Conservation (phyloP, 2,888 invertebrate genomes). For the Chrysolina haemoptera region DNA sequence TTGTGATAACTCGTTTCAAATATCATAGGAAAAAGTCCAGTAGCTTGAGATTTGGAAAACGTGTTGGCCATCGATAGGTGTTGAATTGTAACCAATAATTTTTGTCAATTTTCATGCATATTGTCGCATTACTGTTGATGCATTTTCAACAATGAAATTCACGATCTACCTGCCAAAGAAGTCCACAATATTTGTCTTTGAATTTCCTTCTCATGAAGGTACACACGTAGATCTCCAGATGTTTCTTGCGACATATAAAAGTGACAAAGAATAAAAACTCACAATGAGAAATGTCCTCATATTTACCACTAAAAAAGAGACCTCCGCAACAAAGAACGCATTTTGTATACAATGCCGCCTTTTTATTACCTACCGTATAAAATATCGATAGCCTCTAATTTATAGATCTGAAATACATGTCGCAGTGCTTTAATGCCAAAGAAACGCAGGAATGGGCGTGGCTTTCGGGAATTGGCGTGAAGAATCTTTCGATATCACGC, state of each 20-base stretch:
- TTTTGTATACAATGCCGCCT: constrained; percentile 25
- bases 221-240: constrained; percentile 8
- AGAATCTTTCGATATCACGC: constrained; percentile 12
- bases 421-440: not conserved
- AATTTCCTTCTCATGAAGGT: not conserved
- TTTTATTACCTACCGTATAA: constrained; percentile 22
- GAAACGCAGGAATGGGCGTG: constrained; percentile 19
- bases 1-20: too few species aligned
- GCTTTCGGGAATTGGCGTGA: not conserved
- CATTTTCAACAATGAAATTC: too few species aligned
- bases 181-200: not conserved
- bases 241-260: constrained; percentile 5
- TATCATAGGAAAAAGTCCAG: too few species aligned
- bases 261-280: constrained; percentile 10
- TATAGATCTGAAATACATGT: constrained; percentile 24
- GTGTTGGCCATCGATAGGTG: too few species aligned
- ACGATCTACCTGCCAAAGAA: too few species aligned
- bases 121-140: too few species aligned
- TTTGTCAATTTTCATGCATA: too few species aligned
- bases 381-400: constrained; percentile 23
- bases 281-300: constrained; percentile 15
- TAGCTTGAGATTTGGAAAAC: too few species aligned
- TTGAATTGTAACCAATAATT: too few species aligned
- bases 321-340: constrained; percentile 1
- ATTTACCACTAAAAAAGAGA: constrained; percentile 17